phyloP scores from a whole-genome alignment of 1,140 invertebrate species.

The Drepana arcuata region DNA sequence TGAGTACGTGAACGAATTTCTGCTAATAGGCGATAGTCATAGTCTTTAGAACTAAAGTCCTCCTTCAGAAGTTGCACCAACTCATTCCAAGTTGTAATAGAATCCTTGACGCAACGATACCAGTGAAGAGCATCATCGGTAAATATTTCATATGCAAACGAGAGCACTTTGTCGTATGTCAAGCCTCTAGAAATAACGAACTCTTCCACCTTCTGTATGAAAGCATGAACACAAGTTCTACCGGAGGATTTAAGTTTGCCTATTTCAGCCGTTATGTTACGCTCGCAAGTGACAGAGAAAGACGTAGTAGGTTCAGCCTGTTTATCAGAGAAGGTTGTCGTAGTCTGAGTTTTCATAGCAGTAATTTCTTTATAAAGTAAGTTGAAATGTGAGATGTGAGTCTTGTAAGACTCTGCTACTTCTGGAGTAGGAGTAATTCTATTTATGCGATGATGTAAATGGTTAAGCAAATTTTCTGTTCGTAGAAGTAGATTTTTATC shows the following conservation, averaged over 20 bases:
- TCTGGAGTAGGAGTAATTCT: conserved; percentile 5
- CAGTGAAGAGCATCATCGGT: conserved; percentile 24
- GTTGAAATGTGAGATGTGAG: too few relatives aligned
- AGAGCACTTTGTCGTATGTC: conserved; percentile 12
- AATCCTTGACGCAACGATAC: conserved; percentile 12
- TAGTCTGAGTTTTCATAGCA: neutral
- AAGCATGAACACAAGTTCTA: conserved; percentile 14
- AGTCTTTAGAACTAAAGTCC: conserved; percentile 26
- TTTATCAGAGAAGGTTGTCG: neutral
- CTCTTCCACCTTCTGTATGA: conserved; percentile 17
- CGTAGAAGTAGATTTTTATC: conserved; percentile 15
- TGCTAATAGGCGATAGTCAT: conserved; percentile 23
- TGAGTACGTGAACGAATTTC: conserved; percentile 31
- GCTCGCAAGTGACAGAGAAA: conserved; percentile 15
- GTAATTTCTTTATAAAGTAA: neutral
- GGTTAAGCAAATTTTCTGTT: conserved; percentile 15
- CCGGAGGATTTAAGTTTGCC: conserved; percentile 19
- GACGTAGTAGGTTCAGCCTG: neutral
- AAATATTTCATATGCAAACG: conserved; percentile 20
- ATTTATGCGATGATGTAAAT: conserved; percentile 19
- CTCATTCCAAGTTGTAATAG: conserved; percentile 14
- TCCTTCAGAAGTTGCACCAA: conserved; percentile 12
- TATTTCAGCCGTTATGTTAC: conserved; percentile 2
- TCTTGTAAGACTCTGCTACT: neutral
- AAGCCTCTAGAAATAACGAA: conserved; percentile 11